phyloP scores from a whole-genome alignment of 2,888 invertebrate species.

The Andricus curvator region DNA sequence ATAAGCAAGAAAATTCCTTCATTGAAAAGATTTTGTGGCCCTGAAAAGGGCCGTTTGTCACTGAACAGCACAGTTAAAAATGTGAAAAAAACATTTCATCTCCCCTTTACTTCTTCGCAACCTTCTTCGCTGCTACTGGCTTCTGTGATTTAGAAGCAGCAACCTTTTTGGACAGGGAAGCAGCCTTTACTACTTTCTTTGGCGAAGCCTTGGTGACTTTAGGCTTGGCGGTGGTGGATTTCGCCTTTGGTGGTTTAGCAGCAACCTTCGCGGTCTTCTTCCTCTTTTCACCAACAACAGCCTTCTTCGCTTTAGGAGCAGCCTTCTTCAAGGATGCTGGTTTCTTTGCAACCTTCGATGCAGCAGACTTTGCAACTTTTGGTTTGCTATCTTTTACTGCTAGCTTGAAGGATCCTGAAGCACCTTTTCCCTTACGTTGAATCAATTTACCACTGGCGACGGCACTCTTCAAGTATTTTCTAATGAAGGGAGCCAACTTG shows the following conservation, averaged over 20 bases:
- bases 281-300: conserved; percentile 40
- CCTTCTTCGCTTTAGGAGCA: conserved; percentile 42
- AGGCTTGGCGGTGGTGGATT: too few relatives aligned
- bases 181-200: neutral
- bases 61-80: conserved; percentile 17
- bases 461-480: too few relatives aligned
- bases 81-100: neutral
- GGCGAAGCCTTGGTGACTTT: neutral
- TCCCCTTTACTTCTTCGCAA: conserved; percentile 18
- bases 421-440: conserved; percentile 81
- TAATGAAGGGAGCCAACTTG: too few relatives aligned
- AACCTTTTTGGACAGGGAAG: neutral
- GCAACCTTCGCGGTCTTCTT: conserved; percentile 48
- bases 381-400: neutral
- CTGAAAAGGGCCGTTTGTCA: conserved; percentile 64
- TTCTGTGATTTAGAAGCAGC: neutral
- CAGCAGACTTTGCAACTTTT: too few relatives aligned
- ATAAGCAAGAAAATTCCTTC: neutral
- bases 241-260: too few relatives aligned
- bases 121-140: conserved; percentile 37
- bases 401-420: conserved; percentile 76
- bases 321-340: conserved; percentile 56
- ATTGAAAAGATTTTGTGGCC: conserved; percentile 53
- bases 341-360: conserved; percentile 43
- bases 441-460: conserved; percentile 53